phyloP scores from a whole-genome alignment of 1,140 invertebrate species.

The Chironomus striatipennis region DNA sequence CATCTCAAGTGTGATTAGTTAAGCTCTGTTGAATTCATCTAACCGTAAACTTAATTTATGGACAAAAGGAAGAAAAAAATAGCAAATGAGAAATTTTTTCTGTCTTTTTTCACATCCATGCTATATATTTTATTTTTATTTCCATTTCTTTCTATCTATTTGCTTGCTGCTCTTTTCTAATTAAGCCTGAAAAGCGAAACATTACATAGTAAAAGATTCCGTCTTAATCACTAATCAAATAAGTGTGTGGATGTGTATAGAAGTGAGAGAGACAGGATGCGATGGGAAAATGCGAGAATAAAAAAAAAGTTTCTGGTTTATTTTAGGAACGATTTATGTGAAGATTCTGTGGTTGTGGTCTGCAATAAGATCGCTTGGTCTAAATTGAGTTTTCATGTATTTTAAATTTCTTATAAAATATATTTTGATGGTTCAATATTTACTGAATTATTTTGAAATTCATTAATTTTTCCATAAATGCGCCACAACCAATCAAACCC shows the following conservation, averaged over 20 bases:
- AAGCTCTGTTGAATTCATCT: constrained; percentile 13
- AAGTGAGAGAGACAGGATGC: no score
- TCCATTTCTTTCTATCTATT: not conserved
- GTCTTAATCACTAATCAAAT: constrained; percentile 14
- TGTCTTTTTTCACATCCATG: not conserved
- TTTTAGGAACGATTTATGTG: not conserved
- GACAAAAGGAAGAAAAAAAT: not conserved
- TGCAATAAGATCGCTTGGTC: not conserved
- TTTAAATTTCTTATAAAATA: not conserved
- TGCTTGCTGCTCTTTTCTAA: not conserved
- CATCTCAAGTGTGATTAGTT: constrained; percentile 12
- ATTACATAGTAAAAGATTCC: not conserved
- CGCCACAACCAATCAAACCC: no score
- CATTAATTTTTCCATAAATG: no score
- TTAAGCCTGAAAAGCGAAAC: not conserved
- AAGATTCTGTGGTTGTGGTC: not conserved
- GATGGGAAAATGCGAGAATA: not conserved
- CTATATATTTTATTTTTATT: not conserved
- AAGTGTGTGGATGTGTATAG: not conserved
- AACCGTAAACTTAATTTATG: constrained; percentile 13
- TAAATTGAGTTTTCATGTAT: not conserved
- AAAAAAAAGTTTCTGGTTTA: not conserved
- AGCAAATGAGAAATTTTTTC: no score
- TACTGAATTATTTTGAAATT: no score
- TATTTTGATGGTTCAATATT: not conserved